Conservation (phyloP, 2,888 invertebrate species). For the Criorhina ranunculi region DNA sequence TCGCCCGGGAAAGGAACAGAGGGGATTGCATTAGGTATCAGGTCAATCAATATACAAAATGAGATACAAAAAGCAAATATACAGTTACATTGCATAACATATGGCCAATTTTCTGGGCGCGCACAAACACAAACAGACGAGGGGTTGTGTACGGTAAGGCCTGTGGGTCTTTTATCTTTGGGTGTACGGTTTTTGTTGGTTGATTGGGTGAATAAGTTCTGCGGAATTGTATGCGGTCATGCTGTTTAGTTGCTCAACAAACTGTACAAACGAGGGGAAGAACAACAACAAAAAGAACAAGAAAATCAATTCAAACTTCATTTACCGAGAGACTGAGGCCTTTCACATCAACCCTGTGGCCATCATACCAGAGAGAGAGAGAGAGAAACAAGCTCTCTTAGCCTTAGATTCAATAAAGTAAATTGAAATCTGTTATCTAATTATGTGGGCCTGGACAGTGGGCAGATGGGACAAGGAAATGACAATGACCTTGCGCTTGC, state of each 20-base stretch:
- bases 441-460: background rate
- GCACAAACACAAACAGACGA: constrained; percentile 35
- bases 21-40: constrained; percentile 47
- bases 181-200: constrained; percentile 65
- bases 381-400: constrained; percentile 8
- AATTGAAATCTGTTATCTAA: constrained; percentile 37
- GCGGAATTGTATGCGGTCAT: constrained; percentile 70
- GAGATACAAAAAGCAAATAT: constrained; percentile 71
- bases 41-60: constrained; percentile 66
- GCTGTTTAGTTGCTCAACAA: constrained; percentile 70
- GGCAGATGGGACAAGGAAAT: background rate
- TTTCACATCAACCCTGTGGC: constrained; percentile 39
- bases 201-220: constrained; percentile 66
- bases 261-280: constrained; percentile 44
- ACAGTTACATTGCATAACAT: constrained; percentile 68
- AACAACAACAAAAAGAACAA: background rate
- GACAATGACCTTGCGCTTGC: background rate
- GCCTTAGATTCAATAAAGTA: constrained; percentile 30
- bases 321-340: constrained; percentile 18
- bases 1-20: constrained; percentile 23
- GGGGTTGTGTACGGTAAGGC: constrained; percentile 40
- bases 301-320: constrained; percentile 68
- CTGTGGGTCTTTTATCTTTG: constrained; percentile 38
- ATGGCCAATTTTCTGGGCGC: constrained; percentile 74
- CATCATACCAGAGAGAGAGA: too few relatives aligned